Evolutionary conservation across 2,797 vertebrate genomes (phyloP).

Genomic region (Danio kyathit): DNA sequence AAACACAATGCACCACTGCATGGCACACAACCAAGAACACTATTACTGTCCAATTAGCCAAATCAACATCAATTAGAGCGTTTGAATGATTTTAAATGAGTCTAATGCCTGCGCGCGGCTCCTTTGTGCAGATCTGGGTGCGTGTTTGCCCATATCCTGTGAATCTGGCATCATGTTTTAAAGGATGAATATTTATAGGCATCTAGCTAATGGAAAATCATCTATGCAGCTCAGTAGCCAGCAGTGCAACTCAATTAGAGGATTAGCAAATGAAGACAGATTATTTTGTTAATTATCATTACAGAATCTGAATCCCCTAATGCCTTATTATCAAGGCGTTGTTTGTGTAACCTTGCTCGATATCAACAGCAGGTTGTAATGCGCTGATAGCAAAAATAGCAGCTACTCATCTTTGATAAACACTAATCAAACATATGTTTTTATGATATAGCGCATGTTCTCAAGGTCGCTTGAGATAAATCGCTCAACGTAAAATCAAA

Average conservation of each 20-base stretch:
- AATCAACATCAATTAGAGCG: slow-evolving; percentile 50
- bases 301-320: slow-evolving; percentile 33
- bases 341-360: slow-evolving; percentile 30
- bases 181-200: slow-evolving; percentile 39
- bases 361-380: background rate
- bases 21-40: slow-evolving; percentile 35
- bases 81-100: slow-evolving; percentile 24
- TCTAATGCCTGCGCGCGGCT: slow-evolving; percentile 23
- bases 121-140: slow-evolving; percentile 24
- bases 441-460: background rate
- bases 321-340: slow-evolving; percentile 34
- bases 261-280: slow-evolving; percentile 36
- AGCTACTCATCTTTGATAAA: background rate
- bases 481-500: background rate
- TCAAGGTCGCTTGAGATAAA: background rate
- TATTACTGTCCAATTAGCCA: slow-evolving; percentile 48
- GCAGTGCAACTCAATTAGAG: slow-evolving; percentile 39
- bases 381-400: slow-evolving; percentile 2
- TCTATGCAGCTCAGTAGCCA: slow-evolving; percentile 20
- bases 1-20: slow-evolving; percentile 21
- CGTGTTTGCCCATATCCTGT: slow-evolving; percentile 26
- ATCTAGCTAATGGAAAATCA: slow-evolving; percentile 42
- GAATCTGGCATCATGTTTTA: slow-evolving; percentile 27
- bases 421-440: slow-evolving; percentile 2
- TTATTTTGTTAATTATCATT: slow-evolving; percentile 39